Evolutionary conservation across 2,113 vertebrate species (phyloP).

Genomic region (Ciconia stormi): DNA sequence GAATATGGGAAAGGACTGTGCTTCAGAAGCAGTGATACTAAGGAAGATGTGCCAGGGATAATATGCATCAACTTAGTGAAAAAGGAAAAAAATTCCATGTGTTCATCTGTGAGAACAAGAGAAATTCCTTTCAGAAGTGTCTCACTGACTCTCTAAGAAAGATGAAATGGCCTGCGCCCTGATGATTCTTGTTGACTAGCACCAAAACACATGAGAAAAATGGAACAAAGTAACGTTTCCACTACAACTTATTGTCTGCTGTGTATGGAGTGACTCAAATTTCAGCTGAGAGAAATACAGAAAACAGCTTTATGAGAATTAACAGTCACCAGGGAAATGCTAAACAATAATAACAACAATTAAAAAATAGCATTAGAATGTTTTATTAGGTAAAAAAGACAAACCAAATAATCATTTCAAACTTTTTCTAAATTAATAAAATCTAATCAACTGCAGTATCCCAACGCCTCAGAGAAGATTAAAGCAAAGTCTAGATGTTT

Average conservation of each 20-base stretch:
- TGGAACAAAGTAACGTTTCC: neutral
- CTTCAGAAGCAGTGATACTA: neutral
- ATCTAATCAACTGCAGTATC: neutral
- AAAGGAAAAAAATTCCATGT: neutral
- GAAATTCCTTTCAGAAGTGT: neutral
- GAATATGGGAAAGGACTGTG: neutral
- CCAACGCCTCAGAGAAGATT: neutral
- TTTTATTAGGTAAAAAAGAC: neutral
- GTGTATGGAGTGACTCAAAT: neutral
- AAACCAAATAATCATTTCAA: neutral
- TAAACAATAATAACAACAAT: neutral
- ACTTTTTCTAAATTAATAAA: neutral
- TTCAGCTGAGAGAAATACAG: neutral
- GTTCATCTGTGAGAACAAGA: neutral
- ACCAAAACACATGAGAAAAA: neutral
- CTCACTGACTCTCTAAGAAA: neutral
- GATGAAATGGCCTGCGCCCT: neutral
- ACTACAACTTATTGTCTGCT: neutral
- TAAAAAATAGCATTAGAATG: neutral
- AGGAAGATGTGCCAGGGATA: neutral
- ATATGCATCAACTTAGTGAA: neutral
- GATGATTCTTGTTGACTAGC: neutral
- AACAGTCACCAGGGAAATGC: neutral
- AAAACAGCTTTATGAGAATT: neutral
- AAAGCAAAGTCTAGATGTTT: neutral